Evolutionary conservation across 2,888 invertebrate species (phyloP).

Genomic region (Nycteola revayana): DNA sequence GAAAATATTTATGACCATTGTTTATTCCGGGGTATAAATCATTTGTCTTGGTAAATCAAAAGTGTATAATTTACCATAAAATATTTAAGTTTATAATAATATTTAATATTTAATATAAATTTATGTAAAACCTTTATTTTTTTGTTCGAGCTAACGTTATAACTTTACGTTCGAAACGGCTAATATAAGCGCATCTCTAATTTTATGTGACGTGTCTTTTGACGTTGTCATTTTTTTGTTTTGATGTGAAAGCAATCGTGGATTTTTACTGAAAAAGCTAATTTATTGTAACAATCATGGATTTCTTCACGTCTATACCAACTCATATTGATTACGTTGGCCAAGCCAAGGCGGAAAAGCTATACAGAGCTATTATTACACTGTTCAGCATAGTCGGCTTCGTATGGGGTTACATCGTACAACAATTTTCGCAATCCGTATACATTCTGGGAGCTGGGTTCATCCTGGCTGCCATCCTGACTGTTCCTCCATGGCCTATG

Average conservation of each 20-base stretch:
- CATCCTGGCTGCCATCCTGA: constrained; percentile 90
- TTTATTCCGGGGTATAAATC: no score
- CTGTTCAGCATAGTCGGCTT: constrained; percentile 95
- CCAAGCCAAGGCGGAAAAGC: constrained; percentile 93
- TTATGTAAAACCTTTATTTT: no score
- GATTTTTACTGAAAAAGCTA: not conserved
- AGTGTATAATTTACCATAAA: no score
- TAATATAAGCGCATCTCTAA: not conserved
- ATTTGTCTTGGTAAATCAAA: no score
- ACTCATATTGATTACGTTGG: constrained; percentile 91
- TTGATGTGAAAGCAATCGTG: constrained; percentile 23
- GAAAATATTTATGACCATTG: no score
- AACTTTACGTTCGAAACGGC: no score
- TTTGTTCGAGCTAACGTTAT: no score
- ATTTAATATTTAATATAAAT: no score
- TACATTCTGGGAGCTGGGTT: constrained; percentile 96
- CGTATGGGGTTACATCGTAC: constrained; percentile 95
- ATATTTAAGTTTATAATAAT: no score
- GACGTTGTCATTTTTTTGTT: constrained; percentile 28
- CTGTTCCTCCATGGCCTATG: constrained; percentile 98
- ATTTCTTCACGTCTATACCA: constrained; percentile 74
- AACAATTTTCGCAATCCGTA: constrained; percentile 97
- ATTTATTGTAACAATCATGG: constrained; percentile 52
- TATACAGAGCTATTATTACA: constrained; percentile 94
- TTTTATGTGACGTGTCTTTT: constrained; percentile 18